Evolutionary conservation across 2,113 vertebrate genomes (phyloP), one percentile per base, ranked within the genome.

Genomic region (Kryptolebias marmoratus): DNA sequence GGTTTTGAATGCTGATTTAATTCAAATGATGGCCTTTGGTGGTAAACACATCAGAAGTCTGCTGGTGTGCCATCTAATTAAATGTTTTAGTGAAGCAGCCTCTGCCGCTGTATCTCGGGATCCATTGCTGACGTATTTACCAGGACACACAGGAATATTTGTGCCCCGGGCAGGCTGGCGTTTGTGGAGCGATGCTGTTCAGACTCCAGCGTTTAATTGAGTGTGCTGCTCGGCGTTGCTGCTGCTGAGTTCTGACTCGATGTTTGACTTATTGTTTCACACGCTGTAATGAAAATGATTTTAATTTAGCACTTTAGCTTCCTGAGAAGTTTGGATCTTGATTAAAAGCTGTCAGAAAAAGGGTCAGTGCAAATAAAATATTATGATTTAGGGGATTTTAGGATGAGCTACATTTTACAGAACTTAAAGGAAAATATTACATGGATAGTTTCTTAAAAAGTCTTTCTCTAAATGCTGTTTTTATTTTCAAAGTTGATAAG

Each of bases 1-100:
- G 45, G 14, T 73, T 32, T 44, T 47, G 58, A 79, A 81, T 64
- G 30, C 53, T 80, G 61, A 85, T 75, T 48, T 18, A 60, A 65
- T 73, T 75, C 13, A 68, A 63, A 76, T 56, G 61, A 64, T 56
- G 12, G 53, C 75, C 65, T 68, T 74, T 28, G 73, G 80, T 79
- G 62, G 15, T 32, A 49, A 79, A 73, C 65, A 68, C 71, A 69
- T 78, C 61, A 47, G 45, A 62, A 71, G 65, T 55, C 27, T 5
- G 63, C 47, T 45, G 60, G 73, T 42, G 53, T 73, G 54, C 62
- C 42, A 52, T 64, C 70, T 75, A 82, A 91, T 87, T 79, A 71
- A 86, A 87, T 63, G 75, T 69, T 83, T 69, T 68, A 62, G 65
- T 9, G 31, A 55, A 82, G 68, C 56, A 53, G 11, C 63, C 36